These are phyloP conservation scores for Alentia gelatinosa DNA, from an alignment of 2,888 invertebrate species.

Conservation along the genomic window DNA sequence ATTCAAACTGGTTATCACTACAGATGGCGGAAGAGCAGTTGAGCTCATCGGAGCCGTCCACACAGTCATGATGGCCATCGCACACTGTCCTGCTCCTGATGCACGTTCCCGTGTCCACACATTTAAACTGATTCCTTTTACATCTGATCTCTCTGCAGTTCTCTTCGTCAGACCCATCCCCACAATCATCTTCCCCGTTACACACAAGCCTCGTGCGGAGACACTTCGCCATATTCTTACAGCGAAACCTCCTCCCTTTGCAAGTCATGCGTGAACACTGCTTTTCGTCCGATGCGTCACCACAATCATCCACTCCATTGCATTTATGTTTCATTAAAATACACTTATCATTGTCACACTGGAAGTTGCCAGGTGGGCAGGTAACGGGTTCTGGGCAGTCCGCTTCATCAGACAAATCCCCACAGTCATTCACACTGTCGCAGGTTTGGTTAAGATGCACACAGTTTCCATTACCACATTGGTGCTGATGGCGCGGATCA, in stretches of 20 bases:
- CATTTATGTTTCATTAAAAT: too few species aligned
- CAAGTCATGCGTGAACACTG: too few species aligned
- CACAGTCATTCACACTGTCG: not conserved
- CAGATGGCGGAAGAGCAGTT: slow-evolving; percentile 95
- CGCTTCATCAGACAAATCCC: not conserved
- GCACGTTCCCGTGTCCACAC: too few species aligned
- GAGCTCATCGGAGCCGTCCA: slow-evolving; percentile 91
- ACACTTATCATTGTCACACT: slow-evolving; percentile 93
- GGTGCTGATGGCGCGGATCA: slow-evolving; percentile 63
- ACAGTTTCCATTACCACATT: not conserved
- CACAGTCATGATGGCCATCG: too few species aligned
- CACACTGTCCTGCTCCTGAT: too few species aligned
- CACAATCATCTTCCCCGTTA: slow-evolving; percentile 79
- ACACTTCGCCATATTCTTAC: too few species aligned
- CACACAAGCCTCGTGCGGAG: slow-evolving; percentile 81
- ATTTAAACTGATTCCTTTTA: too few species aligned
- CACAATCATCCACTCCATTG: too few species aligned
- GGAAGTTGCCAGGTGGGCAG: slow-evolving; percentile 86
- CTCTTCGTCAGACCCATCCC: slow-evolving; percentile 78
- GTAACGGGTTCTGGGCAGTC: slow-evolving; percentile 62
- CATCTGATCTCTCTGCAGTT: too few species aligned
- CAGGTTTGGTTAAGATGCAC: not conserved
- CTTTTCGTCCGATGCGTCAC: too few species aligned
- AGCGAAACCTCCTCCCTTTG: too few species aligned
- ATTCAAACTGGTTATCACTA: slow-evolving; percentile 95